Conservation (phyloP, 2,888 invertebrate genomes). For the Tachina lurida region DNA sequence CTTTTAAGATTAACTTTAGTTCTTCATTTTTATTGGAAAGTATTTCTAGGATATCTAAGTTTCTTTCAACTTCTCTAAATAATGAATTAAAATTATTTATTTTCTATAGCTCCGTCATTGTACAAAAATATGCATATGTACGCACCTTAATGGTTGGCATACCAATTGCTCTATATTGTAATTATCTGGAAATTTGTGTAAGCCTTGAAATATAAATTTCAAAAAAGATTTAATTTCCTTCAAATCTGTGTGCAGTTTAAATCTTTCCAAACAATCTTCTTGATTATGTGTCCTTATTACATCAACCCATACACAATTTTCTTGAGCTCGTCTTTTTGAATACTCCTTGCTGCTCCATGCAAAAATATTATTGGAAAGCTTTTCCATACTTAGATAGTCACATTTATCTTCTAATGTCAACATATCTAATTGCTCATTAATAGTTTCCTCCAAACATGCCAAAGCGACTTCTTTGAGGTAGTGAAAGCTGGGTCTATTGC, state of each 20-base stretch:
- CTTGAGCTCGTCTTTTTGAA: slow-evolving; percentile 19
- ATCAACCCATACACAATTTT: slow-evolving; percentile 62
- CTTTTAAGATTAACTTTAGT: neutral
- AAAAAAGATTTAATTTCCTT: slow-evolving; percentile 36
- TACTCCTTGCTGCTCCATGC: slow-evolving; percentile 51
- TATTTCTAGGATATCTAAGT: neutral
- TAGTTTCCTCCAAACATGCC: slow-evolving; percentile 22
- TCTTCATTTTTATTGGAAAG: neutral
- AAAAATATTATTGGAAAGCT: slow-evolving; percentile 52
- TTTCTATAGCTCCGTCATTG: neutral
- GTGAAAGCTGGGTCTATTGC: neutral
- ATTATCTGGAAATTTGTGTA: neutral
- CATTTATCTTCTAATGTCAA: slow-evolving; percentile 3
- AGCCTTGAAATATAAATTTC: slow-evolving; percentile 29
- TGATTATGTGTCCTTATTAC: slow-evolving; percentile 11
- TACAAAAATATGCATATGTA: neutral
- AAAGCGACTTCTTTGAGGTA: slow-evolving; percentile 33
- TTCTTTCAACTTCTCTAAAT: slow-evolving; percentile 1
- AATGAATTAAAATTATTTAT: neutral
- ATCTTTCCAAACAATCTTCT: slow-evolving; percentile 35
- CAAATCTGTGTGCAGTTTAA: slow-evolving; percentile 43
- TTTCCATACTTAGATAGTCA: slow-evolving; percentile 8
- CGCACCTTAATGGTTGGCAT: slow-evolving; percentile 35
- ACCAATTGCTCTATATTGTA: slow-evolving; percentile 7
- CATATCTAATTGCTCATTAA: slow-evolving; percentile 43